phyloP scores from a whole-genome alignment of 2,888 invertebrate genomes.

The Rhingia rostrata region DNA sequence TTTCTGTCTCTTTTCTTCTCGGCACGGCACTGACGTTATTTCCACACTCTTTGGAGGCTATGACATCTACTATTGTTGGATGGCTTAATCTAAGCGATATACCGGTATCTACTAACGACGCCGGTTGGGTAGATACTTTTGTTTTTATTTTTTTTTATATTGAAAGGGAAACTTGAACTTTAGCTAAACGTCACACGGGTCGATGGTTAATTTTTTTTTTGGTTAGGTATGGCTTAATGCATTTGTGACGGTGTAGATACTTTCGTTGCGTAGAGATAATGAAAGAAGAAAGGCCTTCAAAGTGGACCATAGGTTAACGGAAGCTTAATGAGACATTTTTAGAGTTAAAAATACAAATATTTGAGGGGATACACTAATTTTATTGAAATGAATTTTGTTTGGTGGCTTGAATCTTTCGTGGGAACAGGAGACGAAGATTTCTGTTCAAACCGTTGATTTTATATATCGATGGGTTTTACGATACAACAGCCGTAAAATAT shows the following conservation, averaged over 20 bases:
- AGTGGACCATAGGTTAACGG: not conserved
- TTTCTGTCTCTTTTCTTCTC: not conserved
- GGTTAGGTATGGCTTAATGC: not conserved
- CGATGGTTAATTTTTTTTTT: conserved; percentile 15
- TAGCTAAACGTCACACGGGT: not conserved
- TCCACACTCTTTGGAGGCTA: conserved; percentile 43
- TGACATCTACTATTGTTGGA: conserved; percentile 8
- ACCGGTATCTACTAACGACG: conserved; percentile 15
- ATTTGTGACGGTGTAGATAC: not conserved
- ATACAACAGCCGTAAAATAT: no score
- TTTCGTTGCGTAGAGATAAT: not conserved
- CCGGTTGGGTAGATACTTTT: conserved; percentile 29
- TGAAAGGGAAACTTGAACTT: conserved; percentile 37
- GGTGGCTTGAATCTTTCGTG: no score
- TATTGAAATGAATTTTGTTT: no score
- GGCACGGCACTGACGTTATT: conserved; percentile 27
- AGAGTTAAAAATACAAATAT: no score
- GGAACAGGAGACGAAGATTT: no score
- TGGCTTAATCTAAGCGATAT: conserved; percentile 34
- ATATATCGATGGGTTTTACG: no score
- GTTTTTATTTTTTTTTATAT: conserved; percentile 18
- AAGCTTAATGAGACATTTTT: no score
- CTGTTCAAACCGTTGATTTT: no score
- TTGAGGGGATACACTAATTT: no score
- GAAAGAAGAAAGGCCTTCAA: not conserved